Conservation (phyloP, 2,888 invertebrate genomes). For the Xanthia togata region DNA sequence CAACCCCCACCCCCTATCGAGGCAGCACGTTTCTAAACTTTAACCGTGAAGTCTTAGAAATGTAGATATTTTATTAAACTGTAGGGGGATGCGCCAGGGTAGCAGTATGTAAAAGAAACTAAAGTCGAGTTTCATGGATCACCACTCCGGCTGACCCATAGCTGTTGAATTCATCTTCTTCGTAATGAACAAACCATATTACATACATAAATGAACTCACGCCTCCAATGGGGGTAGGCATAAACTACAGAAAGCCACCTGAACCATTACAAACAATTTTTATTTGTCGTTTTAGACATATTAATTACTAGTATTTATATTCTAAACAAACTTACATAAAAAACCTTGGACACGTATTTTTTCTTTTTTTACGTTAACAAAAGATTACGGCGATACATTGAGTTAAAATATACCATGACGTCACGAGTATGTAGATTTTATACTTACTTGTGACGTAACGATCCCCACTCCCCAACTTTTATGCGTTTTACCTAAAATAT, state of each 20-base stretch:
- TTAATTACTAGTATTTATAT: background rate
- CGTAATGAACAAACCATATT: background rate
- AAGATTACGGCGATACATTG: no score
- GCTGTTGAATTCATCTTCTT: background rate
- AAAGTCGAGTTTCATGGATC: background rate
- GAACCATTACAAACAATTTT: background rate
- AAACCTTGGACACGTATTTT: no score
- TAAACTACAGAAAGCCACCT: background rate
- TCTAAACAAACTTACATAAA: background rate
- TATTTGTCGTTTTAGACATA: background rate
- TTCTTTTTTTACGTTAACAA: no score
- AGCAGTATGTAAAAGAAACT: background rate
- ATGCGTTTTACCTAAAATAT: no score
- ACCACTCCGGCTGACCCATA: background rate
- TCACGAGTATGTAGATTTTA: no score
- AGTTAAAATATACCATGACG: no score
- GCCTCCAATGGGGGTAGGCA: background rate
- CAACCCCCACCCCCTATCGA: no score
- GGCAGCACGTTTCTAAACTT: no score
- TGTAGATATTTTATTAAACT: background rate
- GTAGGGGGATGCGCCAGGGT: no score
- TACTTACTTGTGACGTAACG: no score
- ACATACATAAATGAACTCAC: background rate
- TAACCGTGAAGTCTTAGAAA: no score
- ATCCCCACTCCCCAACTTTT: no score